These are phyloP conservation scores for Drosophila monieri DNA, from an alignment of 2,888 invertebrate species.

Conservation along the genomic window DNA sequence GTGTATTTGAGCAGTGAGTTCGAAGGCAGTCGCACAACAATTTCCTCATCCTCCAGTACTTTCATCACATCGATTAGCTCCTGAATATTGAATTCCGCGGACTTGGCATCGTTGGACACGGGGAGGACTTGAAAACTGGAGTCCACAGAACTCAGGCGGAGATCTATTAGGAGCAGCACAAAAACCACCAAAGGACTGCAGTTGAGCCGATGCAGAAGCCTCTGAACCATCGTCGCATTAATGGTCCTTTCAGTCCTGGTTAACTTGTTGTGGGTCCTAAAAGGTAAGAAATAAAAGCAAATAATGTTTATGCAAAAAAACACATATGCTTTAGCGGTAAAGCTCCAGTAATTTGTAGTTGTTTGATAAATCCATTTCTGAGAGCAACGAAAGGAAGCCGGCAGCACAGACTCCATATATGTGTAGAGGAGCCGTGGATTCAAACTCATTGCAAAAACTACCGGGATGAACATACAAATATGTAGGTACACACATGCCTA, in stretches of 20 bases:
- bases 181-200: conserved; percentile 41
- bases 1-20: conserved; percentile 85
- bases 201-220: conserved; percentile 11
- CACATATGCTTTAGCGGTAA: conserved; percentile 5
- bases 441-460: neutral
- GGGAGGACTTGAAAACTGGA: conserved; percentile 70
- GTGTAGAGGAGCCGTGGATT: conserved; percentile 4
- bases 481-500: neutral
- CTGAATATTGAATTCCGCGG: conserved; percentile 40
- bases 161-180: conserved; percentile 42
- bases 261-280: neutral
- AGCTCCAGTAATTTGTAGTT: conserved; percentile 21
- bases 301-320: neutral
- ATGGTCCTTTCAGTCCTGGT: neutral
- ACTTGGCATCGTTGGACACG: conserved; percentile 60
- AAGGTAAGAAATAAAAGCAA: neutral
- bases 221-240: conserved; percentile 40
- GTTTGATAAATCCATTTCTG: conserved; percentile 12
- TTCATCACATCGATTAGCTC: conserved; percentile 73
- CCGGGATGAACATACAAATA: conserved; percentile 19
- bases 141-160: conserved; percentile 45
- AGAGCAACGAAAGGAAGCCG: conserved; percentile 7
- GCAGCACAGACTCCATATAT: neutral
- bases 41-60: conserved; percentile 77
- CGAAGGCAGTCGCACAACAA: conserved; percentile 83